Percentiles rank a stretch among this genome's conserved stretches.
phyloP scores from a whole-genome alignment of 2,113 vertebrate genomes.

The Neodontobutis hainanensis region DNA sequence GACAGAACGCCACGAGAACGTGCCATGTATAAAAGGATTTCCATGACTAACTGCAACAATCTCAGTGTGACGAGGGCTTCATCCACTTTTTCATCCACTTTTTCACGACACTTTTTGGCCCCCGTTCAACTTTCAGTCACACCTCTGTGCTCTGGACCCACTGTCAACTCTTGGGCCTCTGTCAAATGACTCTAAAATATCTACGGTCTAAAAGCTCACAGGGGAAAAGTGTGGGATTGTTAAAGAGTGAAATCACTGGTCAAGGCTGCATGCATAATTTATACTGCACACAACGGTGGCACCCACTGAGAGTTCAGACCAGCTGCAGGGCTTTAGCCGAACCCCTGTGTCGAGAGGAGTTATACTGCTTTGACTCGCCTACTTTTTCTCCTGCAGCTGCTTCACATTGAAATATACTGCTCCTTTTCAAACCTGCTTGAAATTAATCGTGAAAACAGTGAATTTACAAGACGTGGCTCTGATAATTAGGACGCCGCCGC shows the following conservation, averaged over 20 bases:
- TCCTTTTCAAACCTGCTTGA: background rate
- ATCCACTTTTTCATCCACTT: too few species aligned
- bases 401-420: background rate
- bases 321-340: slow-evolving; percentile 9
- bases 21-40: too few species aligned
- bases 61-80: too few species aligned
- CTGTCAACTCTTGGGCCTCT: background rate
- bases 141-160: background rate
- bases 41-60: too few species aligned
- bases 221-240: slow-evolving; percentile 8
- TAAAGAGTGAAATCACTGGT: slow-evolving; percentile 23
- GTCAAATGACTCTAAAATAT: slow-evolving; percentile 10
- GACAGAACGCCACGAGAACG: too few species aligned
- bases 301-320: slow-evolving; percentile 2
- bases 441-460: background rate
- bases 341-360: slow-evolving; percentile 6
- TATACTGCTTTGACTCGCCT: background rate
- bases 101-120: background rate
- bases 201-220: slow-evolving; percentile 23
- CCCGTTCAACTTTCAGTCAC: background rate
- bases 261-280: slow-evolving; percentile 4
- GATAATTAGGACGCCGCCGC: background rate
- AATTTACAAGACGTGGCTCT: background rate
- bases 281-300: background rate
- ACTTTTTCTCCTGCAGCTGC: slow-evolving; percentile 13